Conservation (phyloP, 2,113 vertebrate genomes). For the Daboia siamensis region DNA sequence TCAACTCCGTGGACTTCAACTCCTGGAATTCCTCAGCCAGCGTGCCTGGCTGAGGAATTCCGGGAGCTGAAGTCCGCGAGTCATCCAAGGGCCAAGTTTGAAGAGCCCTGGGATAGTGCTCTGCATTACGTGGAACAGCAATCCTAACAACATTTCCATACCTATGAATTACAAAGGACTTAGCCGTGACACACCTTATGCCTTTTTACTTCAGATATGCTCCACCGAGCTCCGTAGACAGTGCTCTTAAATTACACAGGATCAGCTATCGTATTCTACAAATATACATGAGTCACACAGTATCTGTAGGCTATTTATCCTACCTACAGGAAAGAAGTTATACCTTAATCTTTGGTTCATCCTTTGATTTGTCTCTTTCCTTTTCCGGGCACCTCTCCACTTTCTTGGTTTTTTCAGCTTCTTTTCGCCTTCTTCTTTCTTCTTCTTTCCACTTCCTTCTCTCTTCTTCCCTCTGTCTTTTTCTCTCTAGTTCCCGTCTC, state of each 20-base stretch:
- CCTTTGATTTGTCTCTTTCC: conserved; percentile 88
- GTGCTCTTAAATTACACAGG: not conserved
- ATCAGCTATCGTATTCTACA: not conserved
- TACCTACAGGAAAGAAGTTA: conserved; percentile 63
- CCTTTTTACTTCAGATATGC: not conserved
- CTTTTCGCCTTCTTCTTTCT: conserved; percentile 92
- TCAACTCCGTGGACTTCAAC: too few relatives aligned
- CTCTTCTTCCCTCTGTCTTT: conserved; percentile 93
- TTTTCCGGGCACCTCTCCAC: conserved; percentile 82
- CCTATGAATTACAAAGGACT: not conserved
- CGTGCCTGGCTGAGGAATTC: too few relatives aligned
- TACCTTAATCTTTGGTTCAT: conserved; percentile 99
- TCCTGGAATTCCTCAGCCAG: too few relatives aligned
- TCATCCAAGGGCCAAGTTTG: too few relatives aligned
- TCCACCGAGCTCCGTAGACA: not conserved
- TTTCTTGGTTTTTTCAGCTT: conserved; percentile 91
- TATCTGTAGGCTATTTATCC: not conserved
- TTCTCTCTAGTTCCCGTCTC: conserved; percentile 91
- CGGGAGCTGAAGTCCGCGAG: too few relatives aligned
- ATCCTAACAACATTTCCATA: not conserved
- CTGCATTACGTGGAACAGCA: not conserved
- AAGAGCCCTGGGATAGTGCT: not conserved
- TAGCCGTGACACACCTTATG: not conserved
- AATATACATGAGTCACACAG: not conserved
- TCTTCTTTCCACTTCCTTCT: conserved; percentile 97